Percentiles rank a stretch among this genome's conserved stretches.
Conservation (phyloP, 2,888 invertebrate species). For the Lycophotia porphyrea region DNA sequence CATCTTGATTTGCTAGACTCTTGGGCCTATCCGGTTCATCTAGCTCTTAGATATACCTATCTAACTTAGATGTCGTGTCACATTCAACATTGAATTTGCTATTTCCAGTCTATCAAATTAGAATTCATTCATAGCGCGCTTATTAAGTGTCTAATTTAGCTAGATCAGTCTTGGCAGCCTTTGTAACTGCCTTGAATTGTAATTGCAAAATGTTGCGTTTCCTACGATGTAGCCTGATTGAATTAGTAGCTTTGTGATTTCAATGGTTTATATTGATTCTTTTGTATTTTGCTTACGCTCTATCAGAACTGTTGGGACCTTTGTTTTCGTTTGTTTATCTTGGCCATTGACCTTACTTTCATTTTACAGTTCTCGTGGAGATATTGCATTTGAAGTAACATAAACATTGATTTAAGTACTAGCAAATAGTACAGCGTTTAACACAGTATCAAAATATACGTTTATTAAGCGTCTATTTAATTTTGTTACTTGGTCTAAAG, state of each 20-base stretch:
- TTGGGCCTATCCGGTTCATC: conserved; percentile 35
- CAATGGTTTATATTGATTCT: conserved; percentile 22
- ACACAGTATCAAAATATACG: conserved; percentile 6
- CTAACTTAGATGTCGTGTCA: conserved; percentile 12
- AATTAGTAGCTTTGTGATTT: conserved; percentile 44
- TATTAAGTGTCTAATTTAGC: conserved; percentile 52
- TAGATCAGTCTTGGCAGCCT: conserved; percentile 43
- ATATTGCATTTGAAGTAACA: conserved; percentile 16
- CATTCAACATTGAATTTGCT: conserved; percentile 30
- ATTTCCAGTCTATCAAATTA: conserved; percentile 50
- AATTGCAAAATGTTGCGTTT: conserved; percentile 58
- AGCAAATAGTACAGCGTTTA: conserved; percentile 14
- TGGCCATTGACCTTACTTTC: conserved; percentile 40
- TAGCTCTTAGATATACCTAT: conserved; percentile 11
- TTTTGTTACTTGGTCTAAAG: conserved; percentile 9
- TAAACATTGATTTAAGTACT: conserved; percentile 6
- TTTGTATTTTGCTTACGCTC: conserved; percentile 32
- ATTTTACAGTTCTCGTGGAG: conserved; percentile 17
- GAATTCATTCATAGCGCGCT: conserved; percentile 51
- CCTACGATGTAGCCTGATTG: conserved; percentile 45
- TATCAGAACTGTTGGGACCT: not conserved
- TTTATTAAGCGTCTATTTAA: not conserved
- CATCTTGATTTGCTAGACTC: conserved; percentile 51
- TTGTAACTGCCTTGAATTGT: conserved; percentile 53
- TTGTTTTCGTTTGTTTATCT: conserved; percentile 19